These are phyloP conservation scores for Ranitomeya imitator DNA, from an alignment of 2,113 vertebrate species.

Conservation along the genomic window DNA sequence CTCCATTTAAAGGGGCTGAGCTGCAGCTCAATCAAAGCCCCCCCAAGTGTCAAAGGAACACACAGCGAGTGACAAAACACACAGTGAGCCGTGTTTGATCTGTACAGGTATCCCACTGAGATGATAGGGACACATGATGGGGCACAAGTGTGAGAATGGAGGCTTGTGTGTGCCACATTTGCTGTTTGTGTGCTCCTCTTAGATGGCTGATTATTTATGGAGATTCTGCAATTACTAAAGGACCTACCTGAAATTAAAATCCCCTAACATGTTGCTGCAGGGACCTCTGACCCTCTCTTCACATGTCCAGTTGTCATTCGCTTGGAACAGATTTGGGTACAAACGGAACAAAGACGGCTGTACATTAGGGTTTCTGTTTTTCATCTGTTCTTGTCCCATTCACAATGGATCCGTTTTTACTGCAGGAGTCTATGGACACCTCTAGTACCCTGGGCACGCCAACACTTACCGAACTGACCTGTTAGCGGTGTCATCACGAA, in stretches of 20 bases:
- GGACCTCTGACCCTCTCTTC: not conserved
- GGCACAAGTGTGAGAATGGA: not conserved
- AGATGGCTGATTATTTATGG: not conserved
- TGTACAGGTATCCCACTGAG: conserved; percentile 35
- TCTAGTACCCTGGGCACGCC: too few species aligned
- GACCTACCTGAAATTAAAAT: not conserved
- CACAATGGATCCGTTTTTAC: too few species aligned
- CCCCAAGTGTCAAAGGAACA: conserved; percentile 42
- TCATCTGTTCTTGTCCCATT: too few species aligned
- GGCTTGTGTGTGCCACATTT: not conserved
- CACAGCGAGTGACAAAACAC: conserved; percentile 40
- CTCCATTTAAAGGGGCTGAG: not conserved
- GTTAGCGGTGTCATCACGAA: too few species aligned
- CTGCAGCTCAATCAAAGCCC: not conserved
- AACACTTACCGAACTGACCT: too few species aligned
- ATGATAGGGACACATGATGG: not conserved
- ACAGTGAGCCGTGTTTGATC: conserved; percentile 36
- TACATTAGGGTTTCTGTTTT: too few species aligned
- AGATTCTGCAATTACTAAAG: not conserved
- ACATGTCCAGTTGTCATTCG: not conserved
- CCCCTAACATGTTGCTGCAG: not conserved
- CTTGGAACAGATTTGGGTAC: too few species aligned
- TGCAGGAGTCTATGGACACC: too few species aligned
- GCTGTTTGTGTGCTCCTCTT: not conserved
- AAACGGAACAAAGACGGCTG: too few species aligned